Evolutionary conservation across 2,888 invertebrate genomes (phyloP).

Genomic region (Dermolepida albohirtum): DNA sequence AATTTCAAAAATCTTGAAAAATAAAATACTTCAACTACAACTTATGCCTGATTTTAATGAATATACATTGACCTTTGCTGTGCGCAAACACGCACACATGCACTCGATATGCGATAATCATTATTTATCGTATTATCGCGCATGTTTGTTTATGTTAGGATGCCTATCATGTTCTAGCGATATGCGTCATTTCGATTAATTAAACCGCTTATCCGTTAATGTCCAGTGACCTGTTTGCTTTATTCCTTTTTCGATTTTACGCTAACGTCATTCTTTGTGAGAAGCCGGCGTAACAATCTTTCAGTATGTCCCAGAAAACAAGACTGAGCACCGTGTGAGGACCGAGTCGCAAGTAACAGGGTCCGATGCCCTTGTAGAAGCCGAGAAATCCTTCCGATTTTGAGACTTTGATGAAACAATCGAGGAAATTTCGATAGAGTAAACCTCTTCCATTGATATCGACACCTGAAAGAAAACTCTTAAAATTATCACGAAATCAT

Average conservation of each 20-base stretch:
- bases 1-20: too few species aligned
- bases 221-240: neutral
- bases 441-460: conserved; percentile 75
- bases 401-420: conserved; percentile 83
- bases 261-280: conserved; percentile 36
- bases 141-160: conserved; percentile 21
- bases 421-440: conserved; percentile 78
- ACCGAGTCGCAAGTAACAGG: conserved; percentile 85
- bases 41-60: too few species aligned
- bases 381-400: conserved; percentile 80
- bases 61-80: too few species aligned
- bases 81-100: too few species aligned
- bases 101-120: too few species aligned
- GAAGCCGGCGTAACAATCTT: conserved; percentile 47
- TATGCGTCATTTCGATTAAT: conserved; percentile 23
- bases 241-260: neutral
- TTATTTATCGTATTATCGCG: conserved; percentile 23
- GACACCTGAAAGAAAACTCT: conserved; percentile 65
- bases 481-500: too few species aligned
- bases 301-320: conserved; percentile 83
- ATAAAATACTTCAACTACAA: too few species aligned
- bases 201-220: neutral
- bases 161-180: conserved; percentile 5
- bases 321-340: conserved; percentile 87
- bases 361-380: conserved; percentile 88